Conservation (phyloP, 2,797 vertebrate species). For the Erethizon dorsatum region DNA sequence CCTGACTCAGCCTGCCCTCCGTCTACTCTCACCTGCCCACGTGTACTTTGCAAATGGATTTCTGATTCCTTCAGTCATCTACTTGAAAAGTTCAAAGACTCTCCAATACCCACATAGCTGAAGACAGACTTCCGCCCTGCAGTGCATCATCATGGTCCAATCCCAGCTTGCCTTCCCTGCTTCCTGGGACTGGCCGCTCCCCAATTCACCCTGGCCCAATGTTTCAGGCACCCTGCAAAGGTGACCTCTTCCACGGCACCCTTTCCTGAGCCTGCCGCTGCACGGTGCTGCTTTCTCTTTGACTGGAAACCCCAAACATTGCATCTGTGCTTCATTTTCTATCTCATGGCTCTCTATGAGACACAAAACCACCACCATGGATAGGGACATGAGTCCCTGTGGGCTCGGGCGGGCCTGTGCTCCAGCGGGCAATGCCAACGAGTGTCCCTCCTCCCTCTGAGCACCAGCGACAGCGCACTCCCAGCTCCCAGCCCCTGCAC, state of each 20-base stretch:
- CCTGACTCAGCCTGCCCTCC: background rate
- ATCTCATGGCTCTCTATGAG: rapidly evolving
- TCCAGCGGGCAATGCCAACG: background rate
- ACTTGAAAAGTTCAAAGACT: background rate
- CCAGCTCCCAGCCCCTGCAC: background rate
- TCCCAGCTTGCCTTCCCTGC: background rate
- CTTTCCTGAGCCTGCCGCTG: background rate
- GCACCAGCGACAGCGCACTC: rapidly evolving
- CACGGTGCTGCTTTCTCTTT: background rate
- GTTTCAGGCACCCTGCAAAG: too few species aligned
- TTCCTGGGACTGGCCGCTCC: background rate
- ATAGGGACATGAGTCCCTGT: background rate
- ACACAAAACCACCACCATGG: background rate
- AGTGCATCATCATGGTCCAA: background rate
- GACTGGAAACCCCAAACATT: background rate
- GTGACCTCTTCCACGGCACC: too few species aligned
- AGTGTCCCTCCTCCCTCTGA: background rate
- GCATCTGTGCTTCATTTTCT: background rate
- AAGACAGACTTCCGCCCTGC: background rate
- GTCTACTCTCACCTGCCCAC: background rate
- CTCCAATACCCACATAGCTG: background rate
- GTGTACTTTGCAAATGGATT: background rate
- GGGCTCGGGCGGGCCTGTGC: background rate
- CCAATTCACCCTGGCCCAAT: background rate
- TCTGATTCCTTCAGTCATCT: background rate